Conservation (phyloP, 2,113 vertebrate genomes). For the Tiliqua scincoides region DNA sequence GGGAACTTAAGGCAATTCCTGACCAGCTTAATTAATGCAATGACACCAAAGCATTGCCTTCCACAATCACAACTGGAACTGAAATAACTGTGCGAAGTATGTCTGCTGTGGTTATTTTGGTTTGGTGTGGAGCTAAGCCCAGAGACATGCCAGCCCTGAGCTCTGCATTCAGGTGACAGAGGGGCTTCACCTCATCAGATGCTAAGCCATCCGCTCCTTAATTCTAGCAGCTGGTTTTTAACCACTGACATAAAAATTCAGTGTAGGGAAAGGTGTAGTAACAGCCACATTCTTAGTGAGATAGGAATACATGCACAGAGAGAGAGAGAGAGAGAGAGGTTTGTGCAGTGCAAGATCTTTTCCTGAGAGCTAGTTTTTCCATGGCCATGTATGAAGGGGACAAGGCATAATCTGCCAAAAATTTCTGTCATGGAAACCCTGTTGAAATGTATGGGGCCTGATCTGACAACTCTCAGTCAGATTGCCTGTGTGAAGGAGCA, state of each 20-base stretch:
- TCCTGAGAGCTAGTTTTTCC: background rate
- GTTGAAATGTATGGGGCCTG: background rate
- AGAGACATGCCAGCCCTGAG: background rate
- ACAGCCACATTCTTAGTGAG: fast-evolving
- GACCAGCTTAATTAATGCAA: conserved; percentile 23
- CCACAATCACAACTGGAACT: background rate
- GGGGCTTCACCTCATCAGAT: background rate
- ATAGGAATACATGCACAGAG: background rate
- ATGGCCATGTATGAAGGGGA: background rate
- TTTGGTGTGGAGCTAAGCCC: background rate
- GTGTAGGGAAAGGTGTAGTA: conserved; percentile 4
- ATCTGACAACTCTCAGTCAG: background rate
- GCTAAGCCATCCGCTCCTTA: background rate
- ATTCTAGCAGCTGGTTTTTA: conserved; percentile 14
- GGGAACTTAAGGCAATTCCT: background rate
- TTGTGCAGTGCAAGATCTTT: background rate
- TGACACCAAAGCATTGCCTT: conserved; percentile 7
- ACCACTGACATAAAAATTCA: background rate
- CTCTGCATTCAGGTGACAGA: background rate
- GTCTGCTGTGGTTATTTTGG: conserved; percentile 12
- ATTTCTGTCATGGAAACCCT: background rate
- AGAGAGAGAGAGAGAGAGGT: background rate
- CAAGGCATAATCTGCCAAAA: background rate
- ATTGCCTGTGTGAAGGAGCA: background rate
- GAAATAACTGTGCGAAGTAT: conserved; percentile 7